Evolutionary conservation across 2,888 invertebrate species (phyloP).

Genomic region (Noctua janthina): DNA sequence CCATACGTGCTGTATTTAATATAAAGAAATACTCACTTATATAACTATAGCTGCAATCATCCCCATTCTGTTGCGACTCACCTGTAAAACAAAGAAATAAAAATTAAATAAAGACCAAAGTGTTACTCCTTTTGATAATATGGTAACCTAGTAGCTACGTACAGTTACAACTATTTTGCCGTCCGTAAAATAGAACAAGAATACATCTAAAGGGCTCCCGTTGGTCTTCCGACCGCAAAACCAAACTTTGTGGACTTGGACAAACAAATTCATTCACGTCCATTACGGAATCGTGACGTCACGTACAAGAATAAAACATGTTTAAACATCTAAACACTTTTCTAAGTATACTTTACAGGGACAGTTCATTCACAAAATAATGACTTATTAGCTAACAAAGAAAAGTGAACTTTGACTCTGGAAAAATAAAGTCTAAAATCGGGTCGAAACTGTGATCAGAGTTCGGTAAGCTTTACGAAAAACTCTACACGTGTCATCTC

Average conservation of each 20-base stretch:
- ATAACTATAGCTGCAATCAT: conserved; percentile 90
- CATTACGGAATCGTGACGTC: conserved; percentile 71
- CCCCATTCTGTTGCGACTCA: conserved; percentile 89
- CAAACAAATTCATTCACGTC: conserved; percentile 71
- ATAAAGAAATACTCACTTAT: conserved; percentile 84
- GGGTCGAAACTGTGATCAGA: neutral
- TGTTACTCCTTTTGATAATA: neutral
- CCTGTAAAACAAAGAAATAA: conserved; percentile 78
- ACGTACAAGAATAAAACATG: conserved; percentile 70
- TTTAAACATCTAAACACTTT: conserved; percentile 68
- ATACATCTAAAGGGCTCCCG: conserved; percentile 22
- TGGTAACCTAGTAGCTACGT: neutral
- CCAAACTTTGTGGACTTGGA: conserved; percentile 57
- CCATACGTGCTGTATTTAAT: neutral
- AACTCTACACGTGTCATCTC: conserved; percentile 39
- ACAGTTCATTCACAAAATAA: conserved; percentile 66
- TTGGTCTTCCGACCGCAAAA: conserved; percentile 36
- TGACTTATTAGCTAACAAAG: conserved; percentile 20
- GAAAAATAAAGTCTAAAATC: conserved; percentile 42
- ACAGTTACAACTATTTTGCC: neutral
- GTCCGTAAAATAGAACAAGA: conserved; percentile 12
- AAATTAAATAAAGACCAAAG: conserved; percentile 3
- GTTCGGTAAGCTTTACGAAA: conserved; percentile 42
- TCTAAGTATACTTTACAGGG: conserved; percentile 56
- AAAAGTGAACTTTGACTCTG: conserved; percentile 14